Evolutionary conservation across 2,797 vertebrate genomes (phyloP), one percentile per base, ranked within the genome.

Genomic region (Coregonus sp.): DNA sequence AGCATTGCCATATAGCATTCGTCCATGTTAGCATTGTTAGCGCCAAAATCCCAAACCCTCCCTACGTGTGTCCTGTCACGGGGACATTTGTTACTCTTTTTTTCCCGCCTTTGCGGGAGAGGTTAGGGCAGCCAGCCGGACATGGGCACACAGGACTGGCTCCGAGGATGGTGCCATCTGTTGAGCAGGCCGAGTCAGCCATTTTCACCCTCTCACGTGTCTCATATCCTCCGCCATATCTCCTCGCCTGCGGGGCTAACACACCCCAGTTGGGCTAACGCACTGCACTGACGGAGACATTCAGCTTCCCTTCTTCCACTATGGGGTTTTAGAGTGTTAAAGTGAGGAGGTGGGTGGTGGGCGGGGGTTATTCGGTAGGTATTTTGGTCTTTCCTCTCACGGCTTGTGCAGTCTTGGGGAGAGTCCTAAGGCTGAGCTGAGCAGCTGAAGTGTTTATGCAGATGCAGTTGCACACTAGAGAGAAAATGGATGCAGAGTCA

Each of bases 171-270:
- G 59, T 50, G 87, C 92, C 91, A 93, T 93, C 92, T 93, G 92
- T 92, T 90, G 86, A 91, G 81, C 89, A 82, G 84, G 87, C 86
- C 89, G 79, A 88, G 86, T 92, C 91, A 89, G 90, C 90, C 91
- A 85, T 91, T 91, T 81, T 47, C 86, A 79, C 84, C 82, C 88
- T 83, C 87, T 84, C 31, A 40, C 73, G 47, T 85, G 87, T 86
- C 85, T 81, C 77, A 81, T 88, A 82, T 86, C 85, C 85, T 85
- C 80, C 76, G 80, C 80, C 81, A 4, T 74, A 75, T 86, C 59
- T 63, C 84, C 74, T 78, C 85, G 79, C 85, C 84, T 83, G 54
- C 1, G 81, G 83, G 88, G 89, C 85, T 20, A 79, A 67, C 56
- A 71, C 25, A 50, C 56, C 40, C 75, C n/a, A 33, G 29, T 83